These are phyloP conservation scores for Fissipunctia ypsillon DNA, from an alignment of 2,888 invertebrate genomes.

Conservation along the genomic window DNA sequence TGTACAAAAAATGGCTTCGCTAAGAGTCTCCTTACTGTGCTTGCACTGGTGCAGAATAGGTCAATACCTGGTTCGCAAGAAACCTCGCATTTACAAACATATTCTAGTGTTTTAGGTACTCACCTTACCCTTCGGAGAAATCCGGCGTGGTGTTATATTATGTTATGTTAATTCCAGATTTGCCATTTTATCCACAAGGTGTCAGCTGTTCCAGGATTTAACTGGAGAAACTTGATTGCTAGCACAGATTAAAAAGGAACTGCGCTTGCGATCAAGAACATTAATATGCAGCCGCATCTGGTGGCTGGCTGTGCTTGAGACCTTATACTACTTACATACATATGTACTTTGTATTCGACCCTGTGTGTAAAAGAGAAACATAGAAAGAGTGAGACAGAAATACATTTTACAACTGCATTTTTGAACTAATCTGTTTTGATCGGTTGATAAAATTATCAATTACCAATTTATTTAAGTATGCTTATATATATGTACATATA, in stretches of 20 bases:
- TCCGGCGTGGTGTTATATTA: not conserved
- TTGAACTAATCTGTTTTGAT: no score
- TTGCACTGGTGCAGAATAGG: no score
- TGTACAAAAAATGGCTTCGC: no score
- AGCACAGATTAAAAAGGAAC: not conserved
- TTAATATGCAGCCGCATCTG: conserved; percentile 24
- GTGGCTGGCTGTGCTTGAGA: not conserved
- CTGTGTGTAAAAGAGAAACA: no score
- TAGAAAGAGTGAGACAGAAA: not conserved
- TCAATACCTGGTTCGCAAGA: no score
- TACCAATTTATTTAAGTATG: no score
- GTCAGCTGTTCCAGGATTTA: not conserved
- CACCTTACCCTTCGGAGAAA: not conserved
- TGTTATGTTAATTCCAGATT: not conserved
- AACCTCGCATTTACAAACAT: no score
- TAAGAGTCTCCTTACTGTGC: no score
- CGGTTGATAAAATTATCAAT: not conserved
- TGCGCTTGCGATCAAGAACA: conserved; percentile 12
- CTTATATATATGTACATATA: no score
- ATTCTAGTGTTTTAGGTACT: not conserved
- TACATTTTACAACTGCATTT: not conserved
- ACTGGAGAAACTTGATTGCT: conserved; percentile 6
- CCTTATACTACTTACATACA: no score
- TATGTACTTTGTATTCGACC: not conserved
- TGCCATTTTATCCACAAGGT: not conserved